A percentile compares a stretch with the other conserved stretches of the same genome.
Conservation (phyloP, 2,888 invertebrate species). For the Hipparchia semele region DNA sequence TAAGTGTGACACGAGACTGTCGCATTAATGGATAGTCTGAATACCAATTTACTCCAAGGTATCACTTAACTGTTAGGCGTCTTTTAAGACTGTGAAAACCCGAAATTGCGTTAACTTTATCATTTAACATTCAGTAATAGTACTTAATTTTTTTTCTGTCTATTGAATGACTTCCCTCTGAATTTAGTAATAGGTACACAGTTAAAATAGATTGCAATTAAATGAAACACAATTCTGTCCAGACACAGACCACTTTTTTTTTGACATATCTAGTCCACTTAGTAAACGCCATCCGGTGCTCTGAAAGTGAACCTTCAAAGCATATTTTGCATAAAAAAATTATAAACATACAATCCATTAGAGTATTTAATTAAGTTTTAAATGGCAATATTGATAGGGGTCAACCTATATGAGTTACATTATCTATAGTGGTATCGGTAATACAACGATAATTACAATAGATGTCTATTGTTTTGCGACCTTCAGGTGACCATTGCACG, state of each 20-base stretch:
- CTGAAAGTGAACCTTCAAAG: constrained; percentile 12
- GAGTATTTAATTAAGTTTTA: constrained; percentile 23
- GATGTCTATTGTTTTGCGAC: constrained; percentile 79
- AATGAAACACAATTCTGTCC: not conserved
- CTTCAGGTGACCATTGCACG: constrained; percentile 74
- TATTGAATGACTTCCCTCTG: not conserved
- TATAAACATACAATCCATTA: constrained; percentile 15
- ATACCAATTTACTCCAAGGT: too few species aligned
- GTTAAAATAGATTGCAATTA: constrained; percentile 4
- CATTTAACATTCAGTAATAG: not conserved
- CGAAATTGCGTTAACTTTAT: not conserved
- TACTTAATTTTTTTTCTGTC: not conserved
- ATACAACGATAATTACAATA: constrained; percentile 80
- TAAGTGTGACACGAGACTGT: too few species aligned
- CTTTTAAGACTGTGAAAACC: not conserved
- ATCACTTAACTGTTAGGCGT: not conserved
- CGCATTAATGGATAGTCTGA: too few species aligned
- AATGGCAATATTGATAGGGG: constrained; percentile 35
- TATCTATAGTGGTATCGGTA: constrained; percentile 66
- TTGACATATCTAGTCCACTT: not conserved
- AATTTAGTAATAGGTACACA: not conserved
- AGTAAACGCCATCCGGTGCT: constrained; percentile 1
- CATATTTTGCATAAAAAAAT: not conserved
- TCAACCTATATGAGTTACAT: constrained; percentile 41
- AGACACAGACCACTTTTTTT: not conserved